Conservation (phyloP, 2,797 vertebrate species). For the Lutjanus campechanus region DNA sequence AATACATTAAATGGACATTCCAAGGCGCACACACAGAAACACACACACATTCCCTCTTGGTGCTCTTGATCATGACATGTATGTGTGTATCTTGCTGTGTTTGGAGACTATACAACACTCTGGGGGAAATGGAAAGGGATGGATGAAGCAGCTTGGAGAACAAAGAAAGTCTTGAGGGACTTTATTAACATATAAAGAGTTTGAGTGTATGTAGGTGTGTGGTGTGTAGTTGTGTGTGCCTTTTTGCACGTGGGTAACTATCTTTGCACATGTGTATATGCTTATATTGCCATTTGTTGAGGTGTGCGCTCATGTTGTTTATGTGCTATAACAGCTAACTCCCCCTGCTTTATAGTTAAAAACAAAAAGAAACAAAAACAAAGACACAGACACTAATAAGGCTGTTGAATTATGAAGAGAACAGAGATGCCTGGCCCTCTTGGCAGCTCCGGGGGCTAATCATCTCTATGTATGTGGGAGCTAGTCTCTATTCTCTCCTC, state of each 20-base stretch:
- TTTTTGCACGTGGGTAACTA: slow-evolving; percentile 15
- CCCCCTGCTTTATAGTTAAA: slow-evolving; percentile 35
- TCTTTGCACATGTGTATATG: slow-evolving; percentile 8
- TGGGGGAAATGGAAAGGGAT: slow-evolving; percentile 64
- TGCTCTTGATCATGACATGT: slow-evolving; percentile 50
- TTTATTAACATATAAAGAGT: slow-evolving; percentile 78
- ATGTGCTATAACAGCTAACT: slow-evolving; percentile 20
- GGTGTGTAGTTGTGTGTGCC: slow-evolving; percentile 33
- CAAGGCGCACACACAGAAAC: background rate
- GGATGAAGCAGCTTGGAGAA: slow-evolving; percentile 69
- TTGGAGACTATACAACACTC: slow-evolving; percentile 54
- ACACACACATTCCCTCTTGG: background rate
- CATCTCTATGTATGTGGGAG: slow-evolving; percentile 49
- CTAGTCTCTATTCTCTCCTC: slow-evolving; percentile 36
- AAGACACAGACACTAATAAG: slow-evolving; percentile 68
- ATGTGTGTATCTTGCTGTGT: slow-evolving; percentile 41
- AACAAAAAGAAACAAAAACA: slow-evolving; percentile 47
- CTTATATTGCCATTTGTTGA: slow-evolving; percentile 34
- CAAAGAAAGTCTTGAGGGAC: slow-evolving; percentile 75
- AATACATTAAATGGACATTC: slow-evolving; percentile 59
- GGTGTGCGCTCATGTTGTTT: slow-evolving; percentile 21
- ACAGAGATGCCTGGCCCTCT: slow-evolving; percentile 50
- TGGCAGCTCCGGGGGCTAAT: slow-evolving; percentile 49
- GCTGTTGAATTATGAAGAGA: slow-evolving; percentile 70
- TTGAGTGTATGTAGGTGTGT: slow-evolving; percentile 54